Conservation (phyloP, 2,113 vertebrate genomes). For the Ondatra zibethicus region DNA sequence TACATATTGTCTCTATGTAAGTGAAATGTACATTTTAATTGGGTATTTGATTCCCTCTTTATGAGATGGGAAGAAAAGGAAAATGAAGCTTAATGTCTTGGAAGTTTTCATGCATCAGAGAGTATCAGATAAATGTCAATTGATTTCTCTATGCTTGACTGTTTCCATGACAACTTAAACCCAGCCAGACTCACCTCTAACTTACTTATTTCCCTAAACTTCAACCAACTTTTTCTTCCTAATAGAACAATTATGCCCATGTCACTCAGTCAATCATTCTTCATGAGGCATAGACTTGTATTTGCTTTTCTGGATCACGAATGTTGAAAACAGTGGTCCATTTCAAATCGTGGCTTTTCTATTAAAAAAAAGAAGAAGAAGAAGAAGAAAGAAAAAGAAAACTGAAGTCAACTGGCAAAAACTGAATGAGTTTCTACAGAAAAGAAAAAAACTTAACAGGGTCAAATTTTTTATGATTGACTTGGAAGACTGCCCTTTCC, state of each 20-base stretch:
- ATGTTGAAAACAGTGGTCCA: constrained; percentile 53
- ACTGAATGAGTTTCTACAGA: constrained; percentile 72
- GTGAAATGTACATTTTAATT: constrained; percentile 41
- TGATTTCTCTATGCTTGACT: constrained; percentile 70
- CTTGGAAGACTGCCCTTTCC: constrained; percentile 71
- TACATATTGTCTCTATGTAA: constrained; percentile 8
- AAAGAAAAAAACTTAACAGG: constrained; percentile 77
- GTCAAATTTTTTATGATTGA: constrained; percentile 79
- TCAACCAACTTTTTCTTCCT: constrained; percentile 62
- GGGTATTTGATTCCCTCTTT: not conserved
- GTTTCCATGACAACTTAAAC: constrained; percentile 68
- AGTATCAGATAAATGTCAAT: constrained; percentile 74
- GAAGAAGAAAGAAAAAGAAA: not conserved
- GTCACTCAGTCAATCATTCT: constrained; percentile 76
- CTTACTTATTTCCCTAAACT: constrained; percentile 57
- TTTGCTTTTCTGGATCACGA: constrained; percentile 75
- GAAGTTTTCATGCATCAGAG: constrained; percentile 73
- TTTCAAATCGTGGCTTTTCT: constrained; percentile 73
- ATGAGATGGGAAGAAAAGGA: not conserved
- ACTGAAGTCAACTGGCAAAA: constrained; percentile 62
- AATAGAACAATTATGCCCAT: constrained; percentile 67
- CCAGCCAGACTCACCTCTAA: constrained; percentile 41
- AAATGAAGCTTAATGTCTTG: constrained; percentile 73
- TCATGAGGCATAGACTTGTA: constrained; percentile 43
- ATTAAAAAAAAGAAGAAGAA: not conserved